Evolutionary conservation across 2,113 vertebrate genomes (phyloP), one percentile per base, ranked within the genome.

Genomic region (Chaetops frenatus): DNA sequence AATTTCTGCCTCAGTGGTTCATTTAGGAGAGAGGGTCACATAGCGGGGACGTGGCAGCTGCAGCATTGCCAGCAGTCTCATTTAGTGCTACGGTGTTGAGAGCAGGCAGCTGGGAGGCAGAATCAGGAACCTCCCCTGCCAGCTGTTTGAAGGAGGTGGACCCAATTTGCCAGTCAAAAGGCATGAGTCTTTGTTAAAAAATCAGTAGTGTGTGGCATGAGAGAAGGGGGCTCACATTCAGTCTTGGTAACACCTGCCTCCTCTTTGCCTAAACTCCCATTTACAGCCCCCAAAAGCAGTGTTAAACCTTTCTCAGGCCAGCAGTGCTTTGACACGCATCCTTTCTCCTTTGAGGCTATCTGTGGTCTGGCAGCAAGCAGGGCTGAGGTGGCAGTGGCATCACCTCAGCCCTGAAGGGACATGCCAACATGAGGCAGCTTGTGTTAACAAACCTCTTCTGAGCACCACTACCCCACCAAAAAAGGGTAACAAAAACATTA

Each of bases 211-310:
- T 28, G 35, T 33, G 16, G n/a, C 58, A 12, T 18, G 35, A 57
- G 31, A 22, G 0, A 1, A 2, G 1, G 1, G 15, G 6, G 36
- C 44, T 61, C 6, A 27, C 6, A 5, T 45, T 62, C 35, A n/a
- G 8, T 48, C 48, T 12, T 24, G 22, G 21, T 78, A 35, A 27
- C 22, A 56, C 25, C 18, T 69, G 15, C 16, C 25, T 76, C 18
- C 7, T 8, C 2, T 44, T 89, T 7, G 0, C n/a, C n/a, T 27
- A n/a, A 40, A 36, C 36, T 71, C 28, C 10, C 4, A 33, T 81
- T 81, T 44, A 16, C 15, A 24, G 36, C 7, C 13, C 27, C 20
- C 6, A 29, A 70, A 73, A 71, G 35, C 53, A 17, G 9, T 3
- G 10, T 56, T 60, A 53, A 33, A 38, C 36, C 31, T 69, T 42